Base-by-base conservation (phyloP, 2,113 vertebrate genomes). In the Tetrao urogallus region DNA sequence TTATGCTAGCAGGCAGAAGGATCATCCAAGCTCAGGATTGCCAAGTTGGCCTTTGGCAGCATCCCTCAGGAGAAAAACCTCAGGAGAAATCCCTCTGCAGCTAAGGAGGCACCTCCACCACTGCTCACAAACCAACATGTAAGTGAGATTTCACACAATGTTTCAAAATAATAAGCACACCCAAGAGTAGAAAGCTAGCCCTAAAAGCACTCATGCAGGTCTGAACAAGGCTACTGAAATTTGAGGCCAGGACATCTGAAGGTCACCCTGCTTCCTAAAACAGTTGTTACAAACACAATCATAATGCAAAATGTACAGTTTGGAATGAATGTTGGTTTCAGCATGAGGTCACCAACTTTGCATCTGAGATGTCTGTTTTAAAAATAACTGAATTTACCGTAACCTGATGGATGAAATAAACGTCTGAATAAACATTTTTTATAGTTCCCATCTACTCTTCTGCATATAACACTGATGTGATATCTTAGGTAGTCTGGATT, bases 371-470 rank as follows among this genome's bases (percentile, higher is more conserved):
- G 17, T 16, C n/a, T 18, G 63, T 75, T 87, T 66, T n/a, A 56
- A 73, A 92, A 90, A 74, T 38, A 84, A 56, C 25, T 65, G 21
- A 60, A 15, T 15, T 50, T 61, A 78, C 13, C 43, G 14, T 21
- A 67, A n/a, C 70, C 40, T 82, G 43, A 89, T 76, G 40, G 93
- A 89, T 69, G 52, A 78, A 86, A 27, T 57, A 84, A 66, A 78
- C 7, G 18, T 57, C 42, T 48, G 72, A 79, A 19, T 60, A 65
- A 72, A 76, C 9, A 21, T 24, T 72, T 73, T 82, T 61, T 43
- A 57, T 36, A 50, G 10, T 71, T 93, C 57, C 15, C 1, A 22
- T 64, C 10, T 86, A 67, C 21, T 81, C 32, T 71, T 63, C 25
- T 47, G 34, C 0, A 13, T 12, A 13, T 48, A 54, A 18, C 18